Percentiles rank a stretch among this genome's conserved stretches.
Conservation (phyloP, 2,113 vertebrate genomes). For the Fulica atra region DNA sequence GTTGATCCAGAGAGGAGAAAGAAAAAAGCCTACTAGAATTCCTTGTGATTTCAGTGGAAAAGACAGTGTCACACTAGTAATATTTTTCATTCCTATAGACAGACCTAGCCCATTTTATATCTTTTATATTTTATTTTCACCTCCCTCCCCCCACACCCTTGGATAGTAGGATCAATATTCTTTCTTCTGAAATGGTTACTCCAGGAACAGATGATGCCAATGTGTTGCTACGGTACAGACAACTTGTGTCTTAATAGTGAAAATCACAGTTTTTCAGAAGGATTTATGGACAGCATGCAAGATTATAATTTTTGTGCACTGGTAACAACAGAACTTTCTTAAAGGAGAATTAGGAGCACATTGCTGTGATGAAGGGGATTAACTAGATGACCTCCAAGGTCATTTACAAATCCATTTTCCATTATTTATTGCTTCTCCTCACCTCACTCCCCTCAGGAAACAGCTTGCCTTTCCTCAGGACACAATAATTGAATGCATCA, state of each 20-base stretch:
- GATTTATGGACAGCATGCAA: neutral
- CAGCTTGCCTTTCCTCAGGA: neutral
- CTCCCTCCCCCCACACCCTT: fast-evolving
- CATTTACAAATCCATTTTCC: neutral
- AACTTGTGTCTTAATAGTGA: neutral
- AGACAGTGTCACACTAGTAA: neutral
- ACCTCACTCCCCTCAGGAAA: neutral
- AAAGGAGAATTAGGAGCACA: neutral
- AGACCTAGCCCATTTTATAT: neutral
- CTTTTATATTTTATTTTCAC: neutral
- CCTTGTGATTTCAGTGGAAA: neutral
- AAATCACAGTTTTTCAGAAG: neutral
- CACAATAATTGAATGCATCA: neutral
- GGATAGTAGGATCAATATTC: neutral
- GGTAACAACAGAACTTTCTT: neutral
- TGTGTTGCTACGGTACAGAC: neutral
- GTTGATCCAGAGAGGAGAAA: neutral
- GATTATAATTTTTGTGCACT: neutral
- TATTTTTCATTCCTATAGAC: neutral
- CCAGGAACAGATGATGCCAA: neutral
- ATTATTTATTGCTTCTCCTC: conserved; percentile 3
- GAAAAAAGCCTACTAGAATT: neutral
- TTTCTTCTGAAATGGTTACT: neutral
- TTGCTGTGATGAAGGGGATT: neutral
- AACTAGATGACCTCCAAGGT: neutral